These are phyloP conservation scores for Heliconius erato DNA, from an alignment of 2,888 invertebrate genomes.

Conservation along the genomic window DNA sequence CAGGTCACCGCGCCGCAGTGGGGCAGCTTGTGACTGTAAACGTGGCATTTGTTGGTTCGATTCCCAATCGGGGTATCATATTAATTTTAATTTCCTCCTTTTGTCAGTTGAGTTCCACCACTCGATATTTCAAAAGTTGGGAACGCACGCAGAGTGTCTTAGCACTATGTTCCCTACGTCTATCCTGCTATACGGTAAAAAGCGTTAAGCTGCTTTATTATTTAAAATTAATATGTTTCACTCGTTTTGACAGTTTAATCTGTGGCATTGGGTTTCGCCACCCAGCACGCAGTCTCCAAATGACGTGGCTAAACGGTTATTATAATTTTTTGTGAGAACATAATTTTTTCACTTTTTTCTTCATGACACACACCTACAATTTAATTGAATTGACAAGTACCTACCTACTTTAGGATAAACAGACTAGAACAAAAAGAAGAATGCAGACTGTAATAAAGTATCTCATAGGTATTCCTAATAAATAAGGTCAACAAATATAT, in stretches of 20 bases:
- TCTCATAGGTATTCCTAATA: neutral
- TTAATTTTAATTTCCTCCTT: neutral
- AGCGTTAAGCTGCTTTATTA: neutral
- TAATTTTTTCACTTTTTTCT: neutral
- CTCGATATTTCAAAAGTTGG: neutral
- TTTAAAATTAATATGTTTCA: neutral
- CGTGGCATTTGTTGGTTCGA: neutral
- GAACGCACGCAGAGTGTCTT: neutral
- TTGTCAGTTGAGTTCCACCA: neutral
- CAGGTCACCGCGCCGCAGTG: neutral
- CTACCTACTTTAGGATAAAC: neutral
- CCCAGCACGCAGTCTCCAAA: neutral
- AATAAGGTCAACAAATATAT: neutral
- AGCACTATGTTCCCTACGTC: neutral
- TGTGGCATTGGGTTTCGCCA: neutral
- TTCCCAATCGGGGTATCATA: neutral
- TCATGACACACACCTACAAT: neutral
- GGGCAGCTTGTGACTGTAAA: neutral
- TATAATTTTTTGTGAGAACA: neutral
- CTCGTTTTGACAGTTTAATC: neutral
- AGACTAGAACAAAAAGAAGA: neutral
- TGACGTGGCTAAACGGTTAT: conserved; percentile 11
- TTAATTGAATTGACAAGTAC: neutral
- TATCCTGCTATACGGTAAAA: neutral
- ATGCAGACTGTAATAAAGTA: neutral